These are phyloP conservation scores for Propsilocerus akamusi DNA, from an alignment of 1,140 invertebrate genomes.

Conservation along the genomic window DNA sequence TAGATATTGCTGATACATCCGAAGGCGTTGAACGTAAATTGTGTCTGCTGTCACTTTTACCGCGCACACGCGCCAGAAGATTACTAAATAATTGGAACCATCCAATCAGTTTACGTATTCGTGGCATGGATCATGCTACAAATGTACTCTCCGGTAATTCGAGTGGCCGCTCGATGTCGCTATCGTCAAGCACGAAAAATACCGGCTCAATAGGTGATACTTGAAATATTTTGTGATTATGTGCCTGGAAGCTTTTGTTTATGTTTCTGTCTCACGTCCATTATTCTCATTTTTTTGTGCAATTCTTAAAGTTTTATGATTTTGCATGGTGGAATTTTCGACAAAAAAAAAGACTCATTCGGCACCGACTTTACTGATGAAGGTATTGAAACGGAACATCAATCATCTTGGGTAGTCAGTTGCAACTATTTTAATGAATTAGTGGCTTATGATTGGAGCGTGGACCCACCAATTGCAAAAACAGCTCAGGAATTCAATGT, in stretches of 20 bases:
- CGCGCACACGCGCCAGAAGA: constrained; percentile 52
- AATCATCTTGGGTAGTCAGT: too few species aligned
- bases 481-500: too few species aligned
- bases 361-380: too few species aligned
- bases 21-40: constrained; percentile 45
- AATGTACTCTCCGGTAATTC: constrained; percentile 51
- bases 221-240: not conserved
- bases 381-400: too few species aligned
- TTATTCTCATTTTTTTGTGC: constrained; percentile 6
- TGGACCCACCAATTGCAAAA: too few species aligned
- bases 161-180: constrained; percentile 12
- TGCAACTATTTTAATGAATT: too few species aligned
- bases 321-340: not conserved
- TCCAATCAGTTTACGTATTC: constrained; percentile 52
- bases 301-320: not conserved
- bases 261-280: too few species aligned
- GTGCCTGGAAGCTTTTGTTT: not conserved
- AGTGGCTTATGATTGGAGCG: too few species aligned
- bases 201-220: constrained; percentile 10
- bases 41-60: constrained; percentile 48
- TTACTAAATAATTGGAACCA: constrained; percentile 59
- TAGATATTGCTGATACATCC: constrained; percentile 49
- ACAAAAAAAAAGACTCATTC: not conserved
- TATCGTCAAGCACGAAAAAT: constrained; percentile 11
- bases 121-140: constrained; percentile 58